These are phyloP conservation scores for Cantharis nigra DNA, from an alignment of 2,888 invertebrate genomes.

Conservation along the genomic window DNA sequence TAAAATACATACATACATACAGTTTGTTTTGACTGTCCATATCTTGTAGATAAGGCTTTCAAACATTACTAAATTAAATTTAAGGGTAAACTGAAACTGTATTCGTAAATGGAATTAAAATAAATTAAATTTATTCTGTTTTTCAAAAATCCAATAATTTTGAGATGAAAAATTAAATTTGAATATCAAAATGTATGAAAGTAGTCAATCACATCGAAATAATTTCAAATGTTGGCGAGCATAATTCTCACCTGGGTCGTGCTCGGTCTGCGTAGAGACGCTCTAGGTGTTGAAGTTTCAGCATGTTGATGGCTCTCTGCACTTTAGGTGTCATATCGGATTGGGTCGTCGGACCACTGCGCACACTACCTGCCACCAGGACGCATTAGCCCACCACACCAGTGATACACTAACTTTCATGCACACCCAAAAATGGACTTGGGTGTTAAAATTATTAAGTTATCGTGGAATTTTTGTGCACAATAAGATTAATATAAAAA, in stretches of 20 bases:
- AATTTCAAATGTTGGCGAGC: slow-evolving; percentile 1
- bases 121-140: not conserved
- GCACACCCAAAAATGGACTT: slow-evolving; percentile 21
- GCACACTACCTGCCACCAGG: slow-evolving; percentile 56
- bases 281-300: slow-evolving; percentile 54
- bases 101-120: not conserved
- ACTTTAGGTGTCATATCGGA: slow-evolving; percentile 48
- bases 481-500: not conserved
- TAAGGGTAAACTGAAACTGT: not conserved
- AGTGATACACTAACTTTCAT: slow-evolving; percentile 13
- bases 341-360: slow-evolving; percentile 47
- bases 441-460: slow-evolving; percentile 20
- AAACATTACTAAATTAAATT: not conserved
- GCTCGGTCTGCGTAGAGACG: slow-evolving; percentile 52
- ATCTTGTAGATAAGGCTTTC: not conserved
- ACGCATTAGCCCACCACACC: slow-evolving; percentile 46
- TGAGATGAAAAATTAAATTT: too few species aligned
- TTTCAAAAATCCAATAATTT: not conserved
- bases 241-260: slow-evolving; percentile 53
- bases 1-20: not conserved
- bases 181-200: not conserved
- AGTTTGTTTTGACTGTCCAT: not conserved
- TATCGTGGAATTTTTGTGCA: not conserved
- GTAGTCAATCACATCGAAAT: not conserved
- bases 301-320: slow-evolving; percentile 54